Conservation (phyloP, 2,113 vertebrate species). For the Piliocolobus tephrosceles region DNA sequence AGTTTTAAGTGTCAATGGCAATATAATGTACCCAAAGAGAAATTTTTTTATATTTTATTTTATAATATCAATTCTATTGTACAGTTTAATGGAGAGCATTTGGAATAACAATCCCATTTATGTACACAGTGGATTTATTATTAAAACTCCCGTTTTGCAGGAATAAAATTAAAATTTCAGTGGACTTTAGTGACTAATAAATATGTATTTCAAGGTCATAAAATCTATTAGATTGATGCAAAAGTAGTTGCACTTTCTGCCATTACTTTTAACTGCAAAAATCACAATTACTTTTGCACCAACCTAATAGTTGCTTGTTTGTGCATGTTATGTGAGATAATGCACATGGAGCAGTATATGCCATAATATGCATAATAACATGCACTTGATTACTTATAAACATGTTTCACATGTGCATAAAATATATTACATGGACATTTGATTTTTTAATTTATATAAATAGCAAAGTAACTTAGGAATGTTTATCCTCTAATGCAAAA, state of each 20-base stretch:
- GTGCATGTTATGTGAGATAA: not conserved
- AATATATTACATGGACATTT: not conserved
- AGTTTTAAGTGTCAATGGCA: not conserved
- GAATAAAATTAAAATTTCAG: slow-evolving; percentile 18
- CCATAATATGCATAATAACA: not conserved
- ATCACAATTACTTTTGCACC: too few species aligned
- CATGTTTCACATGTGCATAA: not conserved
- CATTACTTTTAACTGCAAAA: too few species aligned
- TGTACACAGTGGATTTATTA: not conserved
- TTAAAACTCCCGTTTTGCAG: slow-evolving; percentile 17
- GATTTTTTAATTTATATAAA: slow-evolving; percentile 3
- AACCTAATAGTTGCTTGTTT: not conserved
- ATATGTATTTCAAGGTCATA: not conserved
- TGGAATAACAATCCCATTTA: not conserved
- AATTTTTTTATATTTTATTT: slow-evolving; percentile 23
- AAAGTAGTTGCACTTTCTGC: too few species aligned
- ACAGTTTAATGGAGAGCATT: not conserved
- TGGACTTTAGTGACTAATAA: not conserved
- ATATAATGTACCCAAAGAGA: not conserved
- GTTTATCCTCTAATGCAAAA: slow-evolving; percentile 17
- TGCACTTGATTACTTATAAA: not conserved
- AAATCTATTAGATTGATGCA: not conserved
- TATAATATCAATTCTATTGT: not conserved
- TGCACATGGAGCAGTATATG: not conserved
- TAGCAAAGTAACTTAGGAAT: slow-evolving; percentile 55